Percentiles rank a stretch among this genome's conserved stretches.
Evolutionary conservation across 2,113 vertebrate species (phyloP).

Genomic region (Callipepla squamata): DNA sequence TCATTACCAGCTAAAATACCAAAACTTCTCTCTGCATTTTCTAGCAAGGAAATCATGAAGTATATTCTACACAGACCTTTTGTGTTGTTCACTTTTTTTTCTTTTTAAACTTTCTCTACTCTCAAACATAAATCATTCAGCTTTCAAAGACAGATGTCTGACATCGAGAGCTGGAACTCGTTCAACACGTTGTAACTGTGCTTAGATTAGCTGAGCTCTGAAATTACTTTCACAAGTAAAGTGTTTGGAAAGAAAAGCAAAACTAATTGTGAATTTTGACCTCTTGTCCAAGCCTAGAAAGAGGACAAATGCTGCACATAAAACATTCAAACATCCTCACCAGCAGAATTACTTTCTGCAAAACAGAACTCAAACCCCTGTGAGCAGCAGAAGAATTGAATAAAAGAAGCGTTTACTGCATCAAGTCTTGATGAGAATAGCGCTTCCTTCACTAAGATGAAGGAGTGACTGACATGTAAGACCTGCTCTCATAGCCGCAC

Average conservation of each 20-base stretch:
- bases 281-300: neutral
- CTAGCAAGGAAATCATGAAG: neutral
- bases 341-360: neutral
- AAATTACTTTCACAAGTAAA: neutral
- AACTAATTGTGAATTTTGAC: neutral
- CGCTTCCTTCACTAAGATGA: neutral
- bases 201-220: neutral
- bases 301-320: neutral
- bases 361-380: neutral
- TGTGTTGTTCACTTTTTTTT: neutral
- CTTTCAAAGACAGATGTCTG: neutral
- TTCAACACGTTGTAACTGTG: fast-evolving
- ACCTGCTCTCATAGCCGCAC: neutral
- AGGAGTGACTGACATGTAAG: conserved; percentile 13
- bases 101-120: fast-evolving
- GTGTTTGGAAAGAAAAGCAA: neutral
- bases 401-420: neutral
- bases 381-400: fast-evolving
- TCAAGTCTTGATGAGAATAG: neutral
- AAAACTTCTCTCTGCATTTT: neutral
- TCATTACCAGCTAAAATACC: neutral
- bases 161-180: neutral
- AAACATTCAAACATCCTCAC: neutral
- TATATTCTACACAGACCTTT: fast-evolving
- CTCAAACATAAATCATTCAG: neutral